Evolutionary conservation across 1,140 invertebrate genomes (phyloP).

Genomic region (Scylla paramamosain): DNA sequence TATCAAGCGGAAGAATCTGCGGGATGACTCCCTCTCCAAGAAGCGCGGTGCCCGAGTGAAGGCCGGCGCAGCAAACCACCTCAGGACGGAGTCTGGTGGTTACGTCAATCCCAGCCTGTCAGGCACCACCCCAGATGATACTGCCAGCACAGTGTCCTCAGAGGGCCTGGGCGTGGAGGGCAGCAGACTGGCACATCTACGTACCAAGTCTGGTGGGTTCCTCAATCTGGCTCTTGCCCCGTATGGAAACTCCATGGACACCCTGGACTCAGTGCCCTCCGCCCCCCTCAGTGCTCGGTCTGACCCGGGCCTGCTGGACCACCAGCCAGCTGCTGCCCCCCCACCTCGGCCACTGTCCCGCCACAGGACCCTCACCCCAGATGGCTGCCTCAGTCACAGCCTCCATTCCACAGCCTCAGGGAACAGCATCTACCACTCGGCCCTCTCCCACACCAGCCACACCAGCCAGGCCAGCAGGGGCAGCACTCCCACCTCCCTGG

Average conservation of each 20-base stretch:
- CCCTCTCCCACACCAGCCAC: constrained; percentile 50
- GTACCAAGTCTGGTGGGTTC: constrained; percentile 75
- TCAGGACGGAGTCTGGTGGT: constrained; percentile 78
- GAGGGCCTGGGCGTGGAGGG: neutral
- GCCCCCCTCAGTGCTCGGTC: constrained; percentile 1
- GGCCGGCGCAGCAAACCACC: constrained; percentile 51
- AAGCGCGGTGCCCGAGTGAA: constrained; percentile 32
- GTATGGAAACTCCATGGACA: constrained; percentile 46
- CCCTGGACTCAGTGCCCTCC: neutral
- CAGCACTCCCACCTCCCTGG: constrained; percentile 26
- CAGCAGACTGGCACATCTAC: constrained; percentile 42
- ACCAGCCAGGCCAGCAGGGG: constrained; percentile 40
- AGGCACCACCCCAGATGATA: neutral
- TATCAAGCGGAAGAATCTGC: constrained; percentile 63
- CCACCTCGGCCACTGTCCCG: neutral
- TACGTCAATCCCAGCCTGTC: constrained; percentile 76
- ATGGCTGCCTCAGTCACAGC: constrained; percentile 70
- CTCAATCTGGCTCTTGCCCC: constrained; percentile 73
- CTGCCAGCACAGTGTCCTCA: neutral
- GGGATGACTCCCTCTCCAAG: constrained; percentile 39
- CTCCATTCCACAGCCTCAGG: constrained; percentile 54
- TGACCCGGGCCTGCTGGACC: constrained; percentile 26
- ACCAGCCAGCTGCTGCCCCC: neutral
- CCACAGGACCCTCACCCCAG: constrained; percentile 49
- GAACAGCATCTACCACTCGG: constrained; percentile 66